These are phyloP conservation scores for Macrochelys suwanniensis DNA, from an alignment of 2,797 vertebrate genomes.

Conservation along the genomic window DNA sequence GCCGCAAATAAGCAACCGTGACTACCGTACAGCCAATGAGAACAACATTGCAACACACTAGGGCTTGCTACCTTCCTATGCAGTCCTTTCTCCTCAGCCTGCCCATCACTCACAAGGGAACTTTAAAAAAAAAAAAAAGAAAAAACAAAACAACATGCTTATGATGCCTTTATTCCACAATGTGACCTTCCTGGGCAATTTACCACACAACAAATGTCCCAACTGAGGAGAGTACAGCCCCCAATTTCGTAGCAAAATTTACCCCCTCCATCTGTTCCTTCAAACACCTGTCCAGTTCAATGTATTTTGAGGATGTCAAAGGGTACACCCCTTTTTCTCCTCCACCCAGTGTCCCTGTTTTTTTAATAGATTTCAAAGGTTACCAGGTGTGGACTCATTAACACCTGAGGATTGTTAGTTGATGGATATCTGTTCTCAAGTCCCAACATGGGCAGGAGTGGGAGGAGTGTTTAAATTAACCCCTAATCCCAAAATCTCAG, in stretches of 20 bases:
- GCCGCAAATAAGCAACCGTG: accelerated
- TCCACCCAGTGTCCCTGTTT: background rate
- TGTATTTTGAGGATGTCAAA: background rate
- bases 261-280: background rate
- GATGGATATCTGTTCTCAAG: background rate
- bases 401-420: background rate
- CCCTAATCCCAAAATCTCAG: background rate
- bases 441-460: background rate
- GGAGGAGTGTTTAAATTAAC: background rate
- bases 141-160: background rate
- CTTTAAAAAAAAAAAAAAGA: background rate
- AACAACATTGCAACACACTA: background rate
- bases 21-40: background rate
- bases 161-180: background rate
- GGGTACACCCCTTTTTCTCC: background rate
- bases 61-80: background rate
- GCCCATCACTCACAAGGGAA: background rate
- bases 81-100: background rate
- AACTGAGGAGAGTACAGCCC: background rate
- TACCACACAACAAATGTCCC: background rate
- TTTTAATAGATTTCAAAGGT: background rate
- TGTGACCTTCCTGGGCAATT: background rate
- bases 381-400: background rate
- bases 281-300: background rate
- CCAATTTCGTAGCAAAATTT: background rate